These are phyloP conservation scores for Neria commutata DNA, from an alignment of 2,888 invertebrate species.

Conservation along the genomic window DNA sequence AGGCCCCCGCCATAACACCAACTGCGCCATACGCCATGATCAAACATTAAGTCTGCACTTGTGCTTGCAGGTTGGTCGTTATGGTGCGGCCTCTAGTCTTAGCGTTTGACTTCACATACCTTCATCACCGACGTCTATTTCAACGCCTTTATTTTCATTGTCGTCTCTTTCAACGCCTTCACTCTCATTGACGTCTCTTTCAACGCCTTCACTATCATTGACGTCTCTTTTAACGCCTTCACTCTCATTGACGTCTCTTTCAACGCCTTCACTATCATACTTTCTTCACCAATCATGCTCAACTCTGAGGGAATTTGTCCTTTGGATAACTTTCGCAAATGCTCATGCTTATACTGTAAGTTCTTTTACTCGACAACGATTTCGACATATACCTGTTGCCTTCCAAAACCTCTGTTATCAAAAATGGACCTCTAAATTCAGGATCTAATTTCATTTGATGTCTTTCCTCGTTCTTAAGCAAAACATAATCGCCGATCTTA, in stretches of 20 bases:
- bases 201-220: too few species aligned
- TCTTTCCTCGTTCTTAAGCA: conserved; percentile 19
- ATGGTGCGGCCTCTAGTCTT: too few species aligned
- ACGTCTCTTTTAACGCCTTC: too few species aligned
- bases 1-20: too few species aligned
- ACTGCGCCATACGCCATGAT: too few species aligned
- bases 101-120: neutral
- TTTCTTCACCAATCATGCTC: neutral
- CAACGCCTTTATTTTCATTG: too few species aligned
- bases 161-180: conserved; percentile 6
- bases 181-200: too few species aligned
- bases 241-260: too few species aligned
- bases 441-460: conserved; percentile 22
- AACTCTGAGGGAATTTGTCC: neutral
- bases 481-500: conserved; percentile 18
- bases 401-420: neutral
- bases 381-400: conserved; percentile 2
- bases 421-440: conserved; percentile 21
- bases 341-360: neutral
- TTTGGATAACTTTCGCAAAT: neutral
- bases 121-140: neutral
- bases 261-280: too few species aligned
- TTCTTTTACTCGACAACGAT: neutral
- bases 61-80: too few species aligned
- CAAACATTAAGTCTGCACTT: too few species aligned